Evolutionary conservation across 2,113 vertebrate genomes (phyloP).

Genomic region (Phycodurus eques): DNA sequence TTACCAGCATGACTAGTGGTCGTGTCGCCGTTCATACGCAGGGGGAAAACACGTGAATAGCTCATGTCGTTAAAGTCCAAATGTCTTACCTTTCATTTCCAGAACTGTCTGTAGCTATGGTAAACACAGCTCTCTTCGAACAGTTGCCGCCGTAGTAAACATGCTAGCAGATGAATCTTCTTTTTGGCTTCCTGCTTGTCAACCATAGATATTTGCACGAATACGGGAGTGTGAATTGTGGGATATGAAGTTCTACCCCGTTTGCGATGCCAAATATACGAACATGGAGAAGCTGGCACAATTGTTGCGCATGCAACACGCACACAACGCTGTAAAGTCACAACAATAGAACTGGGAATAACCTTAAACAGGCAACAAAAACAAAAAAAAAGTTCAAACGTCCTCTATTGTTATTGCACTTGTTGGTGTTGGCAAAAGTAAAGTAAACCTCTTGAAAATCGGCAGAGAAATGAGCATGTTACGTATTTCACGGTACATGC

Average conservation of each 20-base stretch:
- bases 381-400: too few species aligned
- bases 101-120: conserved; percentile 9
- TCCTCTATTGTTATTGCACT: too few species aligned
- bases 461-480: too few species aligned
- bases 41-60: background rate
- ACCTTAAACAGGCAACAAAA: too few species aligned
- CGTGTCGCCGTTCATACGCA: background rate
- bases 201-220: conserved; percentile 8
- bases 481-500: too few species aligned
- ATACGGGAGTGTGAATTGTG: conserved; percentile 57
- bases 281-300: too few species aligned
- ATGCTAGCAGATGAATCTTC: conserved; percentile 2
- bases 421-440: too few species aligned
- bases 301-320: too few species aligned
- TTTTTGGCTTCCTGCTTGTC: conserved; percentile 31
- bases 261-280: too few species aligned
- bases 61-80: background rate
- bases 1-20: background rate
- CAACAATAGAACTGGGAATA: too few species aligned
- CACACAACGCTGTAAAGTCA: too few species aligned
- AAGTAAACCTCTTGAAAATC: too few species aligned
- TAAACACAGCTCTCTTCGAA: conserved; percentile 3
- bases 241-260: conserved; percentile 49
- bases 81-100: conserved; percentile 55
- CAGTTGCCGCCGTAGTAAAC: conserved; percentile 7